phyloP scores from a whole-genome alignment of 1,140 invertebrate species.

The Liolophura sinensis region DNA sequence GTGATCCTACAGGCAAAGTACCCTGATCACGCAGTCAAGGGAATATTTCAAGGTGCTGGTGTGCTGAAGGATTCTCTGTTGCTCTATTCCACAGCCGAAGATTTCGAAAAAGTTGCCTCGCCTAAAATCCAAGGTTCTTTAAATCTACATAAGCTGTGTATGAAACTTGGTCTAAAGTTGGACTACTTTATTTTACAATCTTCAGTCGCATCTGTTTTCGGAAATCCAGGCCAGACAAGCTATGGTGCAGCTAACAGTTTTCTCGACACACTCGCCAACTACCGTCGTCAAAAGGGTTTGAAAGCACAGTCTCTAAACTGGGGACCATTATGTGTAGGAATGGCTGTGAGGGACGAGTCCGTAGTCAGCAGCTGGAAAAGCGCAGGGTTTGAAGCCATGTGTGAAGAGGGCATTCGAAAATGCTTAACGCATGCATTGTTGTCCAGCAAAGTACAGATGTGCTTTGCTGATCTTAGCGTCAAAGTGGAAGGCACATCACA shows the following conservation, averaged over 20 bases:
- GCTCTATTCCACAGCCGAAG: slow-evolving; percentile 4
- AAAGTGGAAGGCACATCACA: too few relatives aligned
- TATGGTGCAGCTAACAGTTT: slow-evolving; percentile 26
- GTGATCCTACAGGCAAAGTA: too few relatives aligned
- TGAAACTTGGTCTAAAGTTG: not conserved
- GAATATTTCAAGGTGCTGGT: slow-evolving; percentile 24
- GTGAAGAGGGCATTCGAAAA: slow-evolving; percentile 6
- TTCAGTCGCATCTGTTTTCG: slow-evolving; percentile 21
- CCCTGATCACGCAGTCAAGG: not conserved
- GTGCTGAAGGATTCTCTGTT: slow-evolving; percentile 9
- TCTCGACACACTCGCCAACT: slow-evolving; percentile 18
- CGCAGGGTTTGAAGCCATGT: slow-evolving; percentile 11
- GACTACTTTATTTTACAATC: slow-evolving; percentile 26
- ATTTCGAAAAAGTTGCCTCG: slow-evolving; percentile 8
- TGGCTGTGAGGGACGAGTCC: slow-evolving; percentile 13
- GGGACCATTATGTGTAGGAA: slow-evolving; percentile 19
- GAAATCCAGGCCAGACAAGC: slow-evolving; percentile 20
- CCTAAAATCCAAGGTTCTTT: slow-evolving; percentile 19
- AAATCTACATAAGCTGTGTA: slow-evolving; percentile 16
- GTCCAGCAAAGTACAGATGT: too few relatives aligned
- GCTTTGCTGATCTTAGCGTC: too few relatives aligned
- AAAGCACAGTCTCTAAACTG: slow-evolving; percentile 24
- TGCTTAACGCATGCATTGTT: slow-evolving; percentile 17
- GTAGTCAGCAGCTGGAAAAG: slow-evolving; percentile 7
- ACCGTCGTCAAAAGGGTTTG: slow-evolving; percentile 12